phyloP scores from a whole-genome alignment of 2,797 vertebrate genomes.

The Crypturellus tataupa region DNA sequence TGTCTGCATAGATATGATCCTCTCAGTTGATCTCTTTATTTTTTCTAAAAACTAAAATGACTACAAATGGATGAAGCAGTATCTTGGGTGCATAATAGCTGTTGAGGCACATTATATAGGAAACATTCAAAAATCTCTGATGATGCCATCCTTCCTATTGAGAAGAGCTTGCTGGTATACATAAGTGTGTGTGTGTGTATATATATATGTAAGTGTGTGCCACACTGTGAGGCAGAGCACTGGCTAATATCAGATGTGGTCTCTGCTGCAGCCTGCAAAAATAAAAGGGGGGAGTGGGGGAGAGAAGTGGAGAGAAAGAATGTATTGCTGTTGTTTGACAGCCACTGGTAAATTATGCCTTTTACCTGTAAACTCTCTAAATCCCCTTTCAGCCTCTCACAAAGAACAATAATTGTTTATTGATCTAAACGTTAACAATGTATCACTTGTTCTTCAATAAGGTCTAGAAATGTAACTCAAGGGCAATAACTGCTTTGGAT shows the following conservation, averaged over 20 bases:
- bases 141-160: neutral
- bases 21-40: slow-evolving; percentile 40
- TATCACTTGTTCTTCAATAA: slow-evolving; percentile 80
- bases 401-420: slow-evolving; percentile 85
- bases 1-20: neutral
- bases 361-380: slow-evolving; percentile 78
- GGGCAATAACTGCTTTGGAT: slow-evolving; percentile 69
- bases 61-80: slow-evolving; percentile 29
- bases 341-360: slow-evolving; percentile 64
- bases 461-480: slow-evolving; percentile 78
- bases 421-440: slow-evolving; percentile 80
- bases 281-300: neutral
- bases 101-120: slow-evolving; percentile 27
- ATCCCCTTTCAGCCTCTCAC: slow-evolving; percentile 78
- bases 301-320: slow-evolving; percentile 34
- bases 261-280: slow-evolving; percentile 17
- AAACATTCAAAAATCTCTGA: slow-evolving; percentile 38
- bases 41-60: slow-evolving; percentile 69
- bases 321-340: slow-evolving; percentile 52
- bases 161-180: slow-evolving; percentile 25
- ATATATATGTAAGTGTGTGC: neutral
- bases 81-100: slow-evolving; percentile 56
- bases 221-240: neutral
- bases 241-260: neutral
- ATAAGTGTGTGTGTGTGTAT: too few relatives aligned